Evolutionary conservation across 2,888 invertebrate species (phyloP).

Genomic region (Tortricodes alternella): DNA sequence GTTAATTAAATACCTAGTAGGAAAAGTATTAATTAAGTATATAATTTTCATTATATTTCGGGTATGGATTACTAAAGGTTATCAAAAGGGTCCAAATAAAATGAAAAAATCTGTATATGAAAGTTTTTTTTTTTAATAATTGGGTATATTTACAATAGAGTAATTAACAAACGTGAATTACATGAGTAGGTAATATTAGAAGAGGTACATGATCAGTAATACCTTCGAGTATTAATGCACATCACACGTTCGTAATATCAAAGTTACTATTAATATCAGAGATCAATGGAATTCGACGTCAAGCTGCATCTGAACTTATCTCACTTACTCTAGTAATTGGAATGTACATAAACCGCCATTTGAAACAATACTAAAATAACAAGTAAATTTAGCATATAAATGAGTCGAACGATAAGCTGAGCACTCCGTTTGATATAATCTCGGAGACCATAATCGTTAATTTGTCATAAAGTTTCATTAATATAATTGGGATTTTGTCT

Average conservation of each 20-base stretch:
- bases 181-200: slow-evolving; percentile 66
- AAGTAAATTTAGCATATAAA: background rate
- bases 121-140: slow-evolving; percentile 79
- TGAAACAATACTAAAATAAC: background rate
- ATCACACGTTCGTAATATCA: slow-evolving; percentile 62
- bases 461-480: too few relatives aligned
- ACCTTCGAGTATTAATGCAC: slow-evolving; percentile 52
- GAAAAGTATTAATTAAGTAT: too few relatives aligned
- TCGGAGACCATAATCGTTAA: too few relatives aligned
- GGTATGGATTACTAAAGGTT: too few relatives aligned
- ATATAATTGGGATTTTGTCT: too few relatives aligned
- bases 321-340: slow-evolving; percentile 49
- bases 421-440: too few relatives aligned
- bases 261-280: slow-evolving; percentile 53
- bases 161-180: slow-evolving; percentile 81
- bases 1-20: too few relatives aligned
- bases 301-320: slow-evolving; percentile 39
- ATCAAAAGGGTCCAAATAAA: slow-evolving; percentile 44
- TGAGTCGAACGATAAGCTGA: too few relatives aligned
- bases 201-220: slow-evolving; percentile 55
- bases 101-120: slow-evolving; percentile 63
- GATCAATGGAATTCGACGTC: slow-evolving; percentile 50
- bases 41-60: too few relatives aligned
- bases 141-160: slow-evolving; percentile 81
- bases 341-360: slow-evolving; percentile 48